Evolutionary conservation across 1,140 invertebrate genomes (phyloP).

Genomic region (Coboldia fuscipes): DNA sequence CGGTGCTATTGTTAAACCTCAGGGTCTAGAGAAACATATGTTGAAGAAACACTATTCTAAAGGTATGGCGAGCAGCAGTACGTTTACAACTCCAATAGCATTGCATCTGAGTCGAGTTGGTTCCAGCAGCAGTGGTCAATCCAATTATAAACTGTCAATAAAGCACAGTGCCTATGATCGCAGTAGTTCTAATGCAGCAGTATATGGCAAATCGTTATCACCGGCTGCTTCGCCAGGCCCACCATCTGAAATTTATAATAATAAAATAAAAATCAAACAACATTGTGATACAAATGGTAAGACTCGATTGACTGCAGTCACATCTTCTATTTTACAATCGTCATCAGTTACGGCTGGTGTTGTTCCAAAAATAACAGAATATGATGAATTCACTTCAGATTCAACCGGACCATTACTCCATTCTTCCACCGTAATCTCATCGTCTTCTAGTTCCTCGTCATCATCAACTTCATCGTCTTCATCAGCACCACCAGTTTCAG

Average conservation of each 20-base stretch:
- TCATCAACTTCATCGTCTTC: constrained; percentile 9
- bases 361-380: no score
- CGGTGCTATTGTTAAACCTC: constrained; percentile 35
- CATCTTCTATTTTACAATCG: no score
- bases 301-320: not conserved
- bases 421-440: constrained; percentile 6
- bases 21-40: constrained; percentile 34
- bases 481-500: constrained; percentile 11
- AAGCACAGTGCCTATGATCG: no score
- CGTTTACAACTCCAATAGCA: constrained; percentile 19
- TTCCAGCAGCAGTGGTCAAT: no score
- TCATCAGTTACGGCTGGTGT: no score
- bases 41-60: constrained; percentile 17
- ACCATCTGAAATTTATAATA: not conserved
- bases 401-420: constrained; percentile 15
- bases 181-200: constrained; percentile 1
- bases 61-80: constrained; percentile 18
- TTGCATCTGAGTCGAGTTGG: no score
- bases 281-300: constrained; percentile 10
- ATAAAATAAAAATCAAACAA: constrained; percentile 21
- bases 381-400: no score
- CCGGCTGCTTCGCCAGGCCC: not conserved
- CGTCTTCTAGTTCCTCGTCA: constrained; percentile 9
- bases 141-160: no score
- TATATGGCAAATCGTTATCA: not conserved